Evolutionary conservation across 2,888 invertebrate species (phyloP).

Genomic region (Tetranychus piercei): DNA sequence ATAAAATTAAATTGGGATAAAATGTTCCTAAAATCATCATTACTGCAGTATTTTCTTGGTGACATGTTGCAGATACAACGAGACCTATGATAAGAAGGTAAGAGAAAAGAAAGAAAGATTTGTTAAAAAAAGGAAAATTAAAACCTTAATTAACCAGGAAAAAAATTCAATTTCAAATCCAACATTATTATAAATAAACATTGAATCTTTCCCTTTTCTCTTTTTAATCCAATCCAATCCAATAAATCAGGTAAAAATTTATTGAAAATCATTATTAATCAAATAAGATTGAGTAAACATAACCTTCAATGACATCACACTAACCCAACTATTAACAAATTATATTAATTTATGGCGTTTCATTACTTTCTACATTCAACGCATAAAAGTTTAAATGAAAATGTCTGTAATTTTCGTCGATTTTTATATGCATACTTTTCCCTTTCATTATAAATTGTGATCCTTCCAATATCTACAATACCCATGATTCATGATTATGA

Average conservation of each 20-base stretch:
- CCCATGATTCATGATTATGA: not conserved
- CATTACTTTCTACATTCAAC: too few species aligned
- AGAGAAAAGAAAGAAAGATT: not conserved
- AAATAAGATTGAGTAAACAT: not conserved
- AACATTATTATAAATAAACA: not conserved
- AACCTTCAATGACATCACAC: not conserved
- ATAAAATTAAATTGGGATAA: slow-evolving; percentile 64
- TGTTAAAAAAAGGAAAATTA: not conserved
- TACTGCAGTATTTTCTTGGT: slow-evolving; percentile 27
- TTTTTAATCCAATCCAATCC: not conserved
- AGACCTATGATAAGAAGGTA: slow-evolving; percentile 20
- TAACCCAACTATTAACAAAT: too few species aligned
- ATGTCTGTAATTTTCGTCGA: too few species aligned
- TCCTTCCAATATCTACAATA: too few species aligned
- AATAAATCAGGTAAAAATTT: not conserved
- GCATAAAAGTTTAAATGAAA: too few species aligned
- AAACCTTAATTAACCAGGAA: not conserved
- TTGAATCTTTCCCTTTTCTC: not conserved
- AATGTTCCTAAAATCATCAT: slow-evolving; percentile 63
- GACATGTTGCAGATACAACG: slow-evolving; percentile 25
- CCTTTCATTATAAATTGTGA: too few species aligned
- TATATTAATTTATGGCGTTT: too few species aligned
- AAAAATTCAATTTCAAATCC: not conserved
- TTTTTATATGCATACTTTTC: too few species aligned
- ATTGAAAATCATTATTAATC: not conserved